Evolutionary conservation across 2,888 invertebrate genomes (phyloP), one percentile per base, ranked within the genome.

Genomic region (Acleris cristana): DNA sequence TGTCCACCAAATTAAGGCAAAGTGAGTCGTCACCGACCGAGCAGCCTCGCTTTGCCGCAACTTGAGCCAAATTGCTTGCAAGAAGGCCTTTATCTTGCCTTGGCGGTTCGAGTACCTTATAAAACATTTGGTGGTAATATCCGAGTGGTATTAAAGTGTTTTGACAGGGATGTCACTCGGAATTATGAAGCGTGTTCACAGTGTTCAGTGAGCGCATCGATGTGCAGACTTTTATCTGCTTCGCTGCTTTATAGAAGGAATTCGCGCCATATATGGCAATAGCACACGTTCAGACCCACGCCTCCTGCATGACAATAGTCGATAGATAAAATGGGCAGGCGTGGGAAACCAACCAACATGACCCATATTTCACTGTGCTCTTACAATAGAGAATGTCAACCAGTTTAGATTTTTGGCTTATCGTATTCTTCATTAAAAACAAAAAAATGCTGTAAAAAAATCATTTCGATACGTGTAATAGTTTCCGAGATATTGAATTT

Each of bases 241-340:
- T 79, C 73, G 79, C 70, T 80, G 82, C 79, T 76, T 80, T 76
- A 73, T 76, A 80, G 75, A 76, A 78, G 86, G 87, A 85, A 89
- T 88, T 87, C 88, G 76, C 65, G 69, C 90, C 90, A 79, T 90
- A 89, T 90, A 90, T 87, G 89, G 89, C 45, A 52, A 66, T 79
- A 78, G 72, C 53, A 48, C 56, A 65, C 59, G 71, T 73, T 76
- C 70, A 74, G 71, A 70, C 76, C 82, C 80, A 71, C 81, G 40
- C 40, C 40, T 65, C 83, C 81, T 72, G 72, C 72, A 71, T 70
- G 59, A 71, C 71, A 72, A 79, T 82, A 84, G 80, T 80, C 76
- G 73, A 72, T 70, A 69, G 55, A 57, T 74, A 78, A 79, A 82
- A 80, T 77, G 79, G 84, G 83, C 83, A 79, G 84, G 83, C 83